Conservation (phyloP, 2,113 vertebrate genomes). For the Dasyornis broadbenti region DNA sequence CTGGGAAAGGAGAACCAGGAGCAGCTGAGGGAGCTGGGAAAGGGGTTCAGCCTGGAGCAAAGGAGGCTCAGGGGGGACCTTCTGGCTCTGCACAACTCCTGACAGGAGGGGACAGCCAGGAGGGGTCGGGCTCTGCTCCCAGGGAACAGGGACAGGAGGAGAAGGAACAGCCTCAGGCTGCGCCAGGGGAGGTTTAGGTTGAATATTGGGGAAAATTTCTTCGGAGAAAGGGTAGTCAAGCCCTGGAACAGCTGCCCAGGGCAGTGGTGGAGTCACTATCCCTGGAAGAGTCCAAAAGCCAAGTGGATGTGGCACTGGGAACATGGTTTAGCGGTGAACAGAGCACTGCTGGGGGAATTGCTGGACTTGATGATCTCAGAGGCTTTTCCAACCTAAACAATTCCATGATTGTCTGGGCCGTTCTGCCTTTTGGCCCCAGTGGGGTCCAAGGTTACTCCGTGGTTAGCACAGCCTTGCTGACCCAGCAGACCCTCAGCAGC, state of each 20-base stretch:
- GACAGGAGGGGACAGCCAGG: background rate
- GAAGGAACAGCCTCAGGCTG: background rate
- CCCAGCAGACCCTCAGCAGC: background rate
- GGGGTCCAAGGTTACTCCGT: background rate
- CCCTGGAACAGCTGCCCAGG: background rate
- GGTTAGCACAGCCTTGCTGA: background rate
- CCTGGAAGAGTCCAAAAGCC: background rate
- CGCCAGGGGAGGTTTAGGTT: accelerated
- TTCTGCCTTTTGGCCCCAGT: background rate
- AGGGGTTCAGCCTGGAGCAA: background rate
- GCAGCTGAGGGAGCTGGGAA: background rate
- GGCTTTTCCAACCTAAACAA: background rate
- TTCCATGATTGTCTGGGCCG: accelerated
- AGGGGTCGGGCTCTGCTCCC: background rate
- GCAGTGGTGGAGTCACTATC: background rate
- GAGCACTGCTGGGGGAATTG: background rate
- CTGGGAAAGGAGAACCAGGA: background rate
- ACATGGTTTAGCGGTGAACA: background rate
- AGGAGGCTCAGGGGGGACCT: background rate
- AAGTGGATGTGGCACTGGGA: background rate
- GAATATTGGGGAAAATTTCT: too few relatives aligned
- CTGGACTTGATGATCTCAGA: background rate
- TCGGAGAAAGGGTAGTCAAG: background rate
- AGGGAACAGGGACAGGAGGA: background rate
- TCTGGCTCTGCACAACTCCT: background rate